phyloP scores from a whole-genome alignment of 2,888 invertebrate species.

The Noctuana brunneofusca region DNA sequence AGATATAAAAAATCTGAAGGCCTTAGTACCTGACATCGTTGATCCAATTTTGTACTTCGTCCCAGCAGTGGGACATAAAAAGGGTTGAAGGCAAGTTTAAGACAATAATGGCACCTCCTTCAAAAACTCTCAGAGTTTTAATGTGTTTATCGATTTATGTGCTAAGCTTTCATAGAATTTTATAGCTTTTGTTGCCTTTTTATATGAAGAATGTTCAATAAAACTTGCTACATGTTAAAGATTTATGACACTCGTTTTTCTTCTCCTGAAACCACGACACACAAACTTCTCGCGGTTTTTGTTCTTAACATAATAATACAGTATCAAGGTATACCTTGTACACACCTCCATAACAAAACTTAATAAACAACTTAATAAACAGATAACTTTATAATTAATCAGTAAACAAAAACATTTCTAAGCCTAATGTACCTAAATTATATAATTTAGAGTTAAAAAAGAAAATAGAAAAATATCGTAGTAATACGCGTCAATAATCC shows the following conservation, averaged over 20 bases:
- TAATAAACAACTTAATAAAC: neutral
- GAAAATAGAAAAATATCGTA: neutral
- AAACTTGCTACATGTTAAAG: conserved; percentile 15
- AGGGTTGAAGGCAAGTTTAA: too few species aligned
- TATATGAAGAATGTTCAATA: conserved; percentile 19
- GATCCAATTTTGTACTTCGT: neutral
- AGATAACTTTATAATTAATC: neutral
- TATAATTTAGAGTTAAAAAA: neutral
- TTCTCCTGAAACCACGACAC: conserved; percentile 9
- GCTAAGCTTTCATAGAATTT: neutral
- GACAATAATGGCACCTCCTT: neutral
- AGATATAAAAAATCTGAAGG: too few species aligned
- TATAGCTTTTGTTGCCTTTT: conserved; percentile 8
- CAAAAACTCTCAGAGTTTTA: neutral
- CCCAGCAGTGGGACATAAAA: too few species aligned
- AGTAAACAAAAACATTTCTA: neutral
- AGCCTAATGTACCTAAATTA: neutral
- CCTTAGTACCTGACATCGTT: neutral
- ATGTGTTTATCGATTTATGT: neutral
- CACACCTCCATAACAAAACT: neutral
- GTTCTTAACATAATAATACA: conserved; percentile 1
- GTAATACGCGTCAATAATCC: neutral
- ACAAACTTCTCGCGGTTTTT: conserved; percentile 9
- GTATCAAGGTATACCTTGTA: neutral
- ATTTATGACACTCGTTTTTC: conserved; percentile 25